Base-by-base conservation (phyloP, 2,888 invertebrate genomes). In the Cryptocephalus primarius region DNA sequence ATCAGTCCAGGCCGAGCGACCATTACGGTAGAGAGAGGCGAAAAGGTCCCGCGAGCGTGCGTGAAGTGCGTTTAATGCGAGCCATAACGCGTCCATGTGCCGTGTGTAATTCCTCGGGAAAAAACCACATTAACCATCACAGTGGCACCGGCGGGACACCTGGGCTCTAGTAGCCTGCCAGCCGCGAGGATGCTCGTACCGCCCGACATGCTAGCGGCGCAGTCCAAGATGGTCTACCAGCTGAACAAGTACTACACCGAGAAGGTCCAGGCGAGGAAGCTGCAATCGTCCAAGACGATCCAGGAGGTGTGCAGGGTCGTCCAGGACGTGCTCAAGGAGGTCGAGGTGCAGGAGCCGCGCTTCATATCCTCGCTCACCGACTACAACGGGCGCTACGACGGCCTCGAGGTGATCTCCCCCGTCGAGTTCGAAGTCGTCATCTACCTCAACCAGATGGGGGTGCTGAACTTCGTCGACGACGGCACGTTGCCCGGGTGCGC, bases 201-300 rank as follows among this genome's bases (percentile, higher is more conserved):
- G 63, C 84, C 88, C 65, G 90, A 89, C 73, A 90, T 92, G 89
- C 80, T 94, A 78, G 88, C 88, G 64, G 89, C 92, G 56, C 93
- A 93, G 75, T 88, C 90, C 62, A 91, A 91, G 71, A 87, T 93
- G 77, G 83, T 92, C 66, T 94, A 92, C 73, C 94, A 95, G 72
- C 51, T 88, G 60, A 85, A 85, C 71, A 84, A 84, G 65, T 88
- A 83, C 66, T 85, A 83, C 72, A 82, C 80, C 42, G 87, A 88
- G 58, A 73, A 85, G 53, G 88, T 88, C 34, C 83, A 83, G 59
- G 71, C 76, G 33, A 73, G 87, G n/a, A 84, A 84, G 72, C 74
- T 74, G 14, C 77, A 78, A 56, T 77, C 85, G 45, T 78, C 81
- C 46, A 85, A 85, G 67, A 83, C 83, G 9, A 80, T 85, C 44